Base-by-base conservation (phyloP, 2,113 vertebrate genomes). In the Poeciliopsis occidentalis region DNA sequence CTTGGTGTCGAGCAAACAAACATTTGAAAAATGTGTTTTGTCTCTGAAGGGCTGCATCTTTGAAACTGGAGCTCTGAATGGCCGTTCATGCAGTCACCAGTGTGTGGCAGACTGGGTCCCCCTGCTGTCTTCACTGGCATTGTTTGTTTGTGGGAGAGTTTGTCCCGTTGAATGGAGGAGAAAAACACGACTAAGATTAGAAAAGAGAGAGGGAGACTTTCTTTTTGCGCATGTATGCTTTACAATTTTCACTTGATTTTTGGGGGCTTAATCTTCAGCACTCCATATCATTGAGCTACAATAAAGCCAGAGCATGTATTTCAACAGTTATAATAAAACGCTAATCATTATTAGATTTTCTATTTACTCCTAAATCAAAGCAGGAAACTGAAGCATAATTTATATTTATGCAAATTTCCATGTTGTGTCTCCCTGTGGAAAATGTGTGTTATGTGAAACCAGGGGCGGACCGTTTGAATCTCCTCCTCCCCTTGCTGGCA, bases 401-500 rank as follows among this genome's bases (percentile, higher is more conserved):
- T n/a, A 27, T 7, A 12, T 60, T 22, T 26, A 3, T 39, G 13
- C 32, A 11, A 47, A 62, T n/a, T 68, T 68, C 3, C 30, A 39
- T 67, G 27, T n/a, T 66, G 32, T 65, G n/a, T 51, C 39, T 41
- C 39, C 39, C 34, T 69, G 47, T 73, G 41, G 57, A 82, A 74
- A 63, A 72, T 30, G 34, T 64, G 76, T 79, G 90, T 84, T 87
- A 90, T 71, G 73, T 80, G 89, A 92, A 75, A 62, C 82, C 66
- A 73, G 75, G 54, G 88, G 84, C 24, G 85, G 88, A 81, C 32
- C 63, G 0, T 71, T 11, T 76, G 69, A 80, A 75, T 69, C 85
- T 66, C 88, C 89, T 24, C 89, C 90, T 60, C 19, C 0, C 29
- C 29, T 64, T 64, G 8, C 30, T 32, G 70, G 51, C 76, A 75